Conservation (phyloP, 2,113 vertebrate species). For the Takifugu flavidus region DNA sequence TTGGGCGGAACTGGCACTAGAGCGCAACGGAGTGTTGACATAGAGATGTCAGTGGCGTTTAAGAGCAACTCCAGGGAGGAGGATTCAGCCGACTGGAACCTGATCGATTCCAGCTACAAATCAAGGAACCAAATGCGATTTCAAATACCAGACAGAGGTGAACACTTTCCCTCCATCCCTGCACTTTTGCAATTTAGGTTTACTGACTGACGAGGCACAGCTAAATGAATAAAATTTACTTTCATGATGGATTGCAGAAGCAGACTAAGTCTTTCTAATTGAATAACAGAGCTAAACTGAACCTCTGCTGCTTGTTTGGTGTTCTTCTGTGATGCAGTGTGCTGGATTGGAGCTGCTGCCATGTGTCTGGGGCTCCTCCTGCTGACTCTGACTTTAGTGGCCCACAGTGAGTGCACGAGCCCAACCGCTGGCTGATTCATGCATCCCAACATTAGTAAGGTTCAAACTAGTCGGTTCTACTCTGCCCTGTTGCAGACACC, state of each 20-base stretch:
- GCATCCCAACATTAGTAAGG: not conserved
- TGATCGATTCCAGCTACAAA: not conserved
- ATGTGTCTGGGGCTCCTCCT: constrained; percentile 30
- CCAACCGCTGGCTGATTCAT: not conserved
- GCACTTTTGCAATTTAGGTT: no score
- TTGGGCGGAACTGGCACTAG: not conserved
- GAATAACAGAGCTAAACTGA: not conserved
- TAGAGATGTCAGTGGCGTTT: constrained; percentile 15
- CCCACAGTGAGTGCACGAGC: constrained; percentile 27
- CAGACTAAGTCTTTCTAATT: not conserved
- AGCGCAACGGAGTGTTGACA: not conserved
- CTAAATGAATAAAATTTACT: not conserved
- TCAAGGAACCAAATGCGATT: not conserved
- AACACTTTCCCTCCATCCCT: not conserved
- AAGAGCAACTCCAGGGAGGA: not conserved
- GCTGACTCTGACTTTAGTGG: constrained; percentile 32
- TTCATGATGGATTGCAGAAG: not conserved
- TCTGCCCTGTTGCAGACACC: constrained; percentile 14
- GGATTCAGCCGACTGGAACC: not conserved
- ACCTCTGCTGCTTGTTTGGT: not conserved
- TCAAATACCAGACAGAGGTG: constrained; percentile 14
- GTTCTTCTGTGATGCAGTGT: constrained; percentile 1
- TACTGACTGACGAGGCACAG: no score
- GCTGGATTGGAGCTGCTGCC: constrained; percentile 22
- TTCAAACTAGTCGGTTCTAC: not conserved